phyloP scores from a whole-genome alignment of 2,113 vertebrate genomes.

The Semnornis frantzii region DNA sequence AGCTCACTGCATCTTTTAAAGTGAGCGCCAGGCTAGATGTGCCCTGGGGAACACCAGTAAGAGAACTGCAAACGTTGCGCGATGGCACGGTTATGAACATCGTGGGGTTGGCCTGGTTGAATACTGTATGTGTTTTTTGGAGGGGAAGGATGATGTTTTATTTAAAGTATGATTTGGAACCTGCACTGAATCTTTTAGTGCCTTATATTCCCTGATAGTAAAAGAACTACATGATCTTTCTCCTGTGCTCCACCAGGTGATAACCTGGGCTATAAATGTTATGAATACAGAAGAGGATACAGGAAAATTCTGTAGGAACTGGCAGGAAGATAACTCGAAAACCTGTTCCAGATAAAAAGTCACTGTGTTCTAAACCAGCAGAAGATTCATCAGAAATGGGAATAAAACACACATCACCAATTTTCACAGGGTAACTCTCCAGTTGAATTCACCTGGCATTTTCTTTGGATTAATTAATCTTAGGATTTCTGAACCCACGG shows the following conservation, averaged over 20 bases:
- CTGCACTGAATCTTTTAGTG: neutral
- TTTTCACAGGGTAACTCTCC: neutral
- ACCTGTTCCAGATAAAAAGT: neutral
- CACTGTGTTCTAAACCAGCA: neutral
- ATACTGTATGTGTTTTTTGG: neutral
- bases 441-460: neutral
- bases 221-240: neutral
- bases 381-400: neutral
- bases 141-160: neutral
- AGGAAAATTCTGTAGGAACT: neutral
- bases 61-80: neutral
- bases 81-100: rapidly evolving
- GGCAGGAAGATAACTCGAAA: neutral
- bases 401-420: neutral
- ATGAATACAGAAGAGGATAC: neutral
- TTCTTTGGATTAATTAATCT: neutral
- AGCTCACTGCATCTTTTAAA: neutral
- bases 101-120: neutral
- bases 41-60: neutral
- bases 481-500: neutral
- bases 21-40: neutral
- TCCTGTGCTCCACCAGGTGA: neutral
- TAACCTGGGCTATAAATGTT: neutral
- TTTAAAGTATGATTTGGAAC: neutral
- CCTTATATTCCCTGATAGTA: neutral